Evolutionary conservation across 2,113 vertebrate genomes (phyloP), one percentile per base, ranked within the genome.

Genomic region (Cinclus cinclus): DNA sequence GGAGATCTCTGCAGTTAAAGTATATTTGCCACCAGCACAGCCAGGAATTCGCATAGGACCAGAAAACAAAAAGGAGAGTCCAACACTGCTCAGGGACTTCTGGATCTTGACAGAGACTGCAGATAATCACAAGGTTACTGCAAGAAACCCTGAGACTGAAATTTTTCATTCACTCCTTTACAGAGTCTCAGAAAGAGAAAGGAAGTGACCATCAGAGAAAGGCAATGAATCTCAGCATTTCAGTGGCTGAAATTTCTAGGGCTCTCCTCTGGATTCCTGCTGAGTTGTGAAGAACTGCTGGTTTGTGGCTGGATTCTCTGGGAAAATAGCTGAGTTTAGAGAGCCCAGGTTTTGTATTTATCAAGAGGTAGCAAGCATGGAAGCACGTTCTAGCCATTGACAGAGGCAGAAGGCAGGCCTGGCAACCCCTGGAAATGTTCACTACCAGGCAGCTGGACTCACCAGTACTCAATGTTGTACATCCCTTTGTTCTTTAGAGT

Each of bases 71-170:
- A 37, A 6, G 5, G 8, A 59, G 31, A 47, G 7, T 19, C 20
- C 42, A 58, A 15, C 13, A 59, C 21, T 47, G 30, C 64, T 50
- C 46, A 18, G 23, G 41, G 33, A 62, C 41, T 25, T 24, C 62
- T 52, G 46, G 14, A 46, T 27, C 35, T 67, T 63, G 46, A 62
- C 42, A 60, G 20, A 71, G 59, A 46, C 10, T 8, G 28, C n/a
- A 59, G 73, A 49, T 13, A 37, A 53, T 12, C 18, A 33, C 0
- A 0, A 52, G 68, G 60, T 49, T 11, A 22, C 2, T 73, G 16
- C 27, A 59, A 80, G 18, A 23, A 27, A 67, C 15, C 18, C 24
- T 0, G 0, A 64, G 13, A 37, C 15, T 0, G 0, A 67, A 14
- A 42, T 37, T n/a, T 53, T 59, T 50, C 17, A 33, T 39, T 60